phyloP scores from a whole-genome alignment of 2,113 vertebrate species.

The Apus apus region DNA sequence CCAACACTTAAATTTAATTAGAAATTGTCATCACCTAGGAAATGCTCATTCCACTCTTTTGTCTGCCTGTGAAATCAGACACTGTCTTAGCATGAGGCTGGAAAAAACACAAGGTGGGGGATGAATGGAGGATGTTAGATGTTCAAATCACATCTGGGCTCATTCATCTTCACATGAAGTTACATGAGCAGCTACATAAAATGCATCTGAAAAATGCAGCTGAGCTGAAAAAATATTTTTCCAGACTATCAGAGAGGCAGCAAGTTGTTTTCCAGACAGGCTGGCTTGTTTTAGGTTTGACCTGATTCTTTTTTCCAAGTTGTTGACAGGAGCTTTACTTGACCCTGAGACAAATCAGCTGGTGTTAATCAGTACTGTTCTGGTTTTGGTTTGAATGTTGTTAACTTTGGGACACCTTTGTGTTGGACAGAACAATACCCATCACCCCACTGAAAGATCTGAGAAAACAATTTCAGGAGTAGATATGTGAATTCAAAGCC shows the following conservation, averaged over 20 bases:
- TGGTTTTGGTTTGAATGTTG: constrained; percentile 35
- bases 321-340: constrained; percentile 56
- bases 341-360: constrained; percentile 56
- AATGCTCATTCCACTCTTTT: background rate
- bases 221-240: constrained; percentile 60
- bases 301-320: background rate
- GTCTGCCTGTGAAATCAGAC: background rate
- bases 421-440: background rate
- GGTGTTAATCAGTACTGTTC: constrained; percentile 25
- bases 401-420: background rate
- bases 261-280: constrained; percentile 55
- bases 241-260: constrained; percentile 16
- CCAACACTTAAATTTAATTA: background rate
- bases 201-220: constrained; percentile 38
- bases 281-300: constrained; percentile 41
- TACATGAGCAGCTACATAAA: constrained; percentile 36
- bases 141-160: constrained; percentile 41
- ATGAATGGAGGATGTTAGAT: background rate
- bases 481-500: background rate
- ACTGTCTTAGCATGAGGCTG: background rate
- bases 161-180: constrained; percentile 37
- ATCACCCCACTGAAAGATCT: background rate
- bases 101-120: background rate
- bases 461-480: constrained; percentile 6
- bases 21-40: constrained; percentile 6